Percentiles rank a stretch among this genome's conserved stretches.
Conservation (phyloP, 2,888 invertebrate species). For the Penaeus monodon region DNA sequence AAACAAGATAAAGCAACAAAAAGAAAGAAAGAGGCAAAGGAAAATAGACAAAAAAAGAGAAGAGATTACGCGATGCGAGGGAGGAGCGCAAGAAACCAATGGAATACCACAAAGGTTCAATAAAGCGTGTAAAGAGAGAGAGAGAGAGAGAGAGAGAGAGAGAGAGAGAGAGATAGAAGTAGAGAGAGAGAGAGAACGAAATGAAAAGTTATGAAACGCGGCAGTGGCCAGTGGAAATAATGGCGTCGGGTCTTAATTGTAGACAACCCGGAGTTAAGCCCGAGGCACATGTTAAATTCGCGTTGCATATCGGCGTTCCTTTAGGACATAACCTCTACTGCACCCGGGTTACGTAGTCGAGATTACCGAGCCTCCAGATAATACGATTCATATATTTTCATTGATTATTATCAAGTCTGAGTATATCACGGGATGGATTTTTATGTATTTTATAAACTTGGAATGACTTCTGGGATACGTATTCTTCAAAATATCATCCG, state of each 20-base stretch:
- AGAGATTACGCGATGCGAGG: no score
- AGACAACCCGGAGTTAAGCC: conserved; percentile 23
- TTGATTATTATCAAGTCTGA: neutral
- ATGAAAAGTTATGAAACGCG: conserved; percentile 30
- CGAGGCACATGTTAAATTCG: conserved; percentile 36
- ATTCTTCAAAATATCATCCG: no score
- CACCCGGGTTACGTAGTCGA: conserved; percentile 41
- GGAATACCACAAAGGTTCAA: no score
- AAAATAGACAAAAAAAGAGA: no score
- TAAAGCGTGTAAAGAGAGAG: no score
- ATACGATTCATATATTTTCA: neutral
- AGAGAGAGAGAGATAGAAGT: no score
- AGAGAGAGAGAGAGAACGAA: neutral
- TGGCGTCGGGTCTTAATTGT: conserved; percentile 48
- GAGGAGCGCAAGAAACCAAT: no score
- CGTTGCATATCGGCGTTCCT: conserved; percentile 32
- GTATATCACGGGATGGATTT: neutral
- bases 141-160: no score
- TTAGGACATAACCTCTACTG: conserved; percentile 12
- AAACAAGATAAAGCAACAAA: no score
- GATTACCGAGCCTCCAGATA: neutral
- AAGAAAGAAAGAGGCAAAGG: no score
- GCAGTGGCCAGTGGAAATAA: conserved; percentile 37
- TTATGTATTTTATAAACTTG: neutral
- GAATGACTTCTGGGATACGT: no score